Conservation (phyloP, 1,140 invertebrate genomes). For the Lasioglossum baleicum region DNA sequence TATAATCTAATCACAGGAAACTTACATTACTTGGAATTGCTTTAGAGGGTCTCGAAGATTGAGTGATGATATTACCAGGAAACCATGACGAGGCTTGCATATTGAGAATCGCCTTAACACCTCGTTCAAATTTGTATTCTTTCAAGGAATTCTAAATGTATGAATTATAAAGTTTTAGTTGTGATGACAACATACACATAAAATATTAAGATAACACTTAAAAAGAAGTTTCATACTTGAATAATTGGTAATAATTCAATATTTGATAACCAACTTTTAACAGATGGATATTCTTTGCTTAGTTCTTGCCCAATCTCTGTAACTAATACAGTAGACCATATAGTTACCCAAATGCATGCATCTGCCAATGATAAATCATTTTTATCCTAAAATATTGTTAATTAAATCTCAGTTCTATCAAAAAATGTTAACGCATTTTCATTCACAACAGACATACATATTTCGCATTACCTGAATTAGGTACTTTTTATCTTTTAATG, state of each 20-base stretch:
- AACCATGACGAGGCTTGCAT: constrained; percentile 73
- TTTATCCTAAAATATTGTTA: constrained; percentile 62
- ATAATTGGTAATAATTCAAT: constrained; percentile 79
- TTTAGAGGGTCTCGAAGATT: constrained; percentile 65
- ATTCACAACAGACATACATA: neutral
- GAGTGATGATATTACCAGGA: constrained; percentile 71
- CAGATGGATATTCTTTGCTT: constrained; percentile 74
- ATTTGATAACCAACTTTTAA: constrained; percentile 80
- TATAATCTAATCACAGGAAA: neutral
- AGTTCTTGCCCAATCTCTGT: constrained; percentile 75
- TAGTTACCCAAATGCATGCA: constrained; percentile 83
- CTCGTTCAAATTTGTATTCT: constrained; percentile 68
- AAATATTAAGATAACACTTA: neutral
- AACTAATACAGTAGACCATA: constrained; percentile 82
- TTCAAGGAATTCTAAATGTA: constrained; percentile 67
- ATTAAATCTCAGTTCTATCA: constrained; percentile 51
- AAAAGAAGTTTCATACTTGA: constrained; percentile 73
- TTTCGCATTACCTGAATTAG: constrained; percentile 72
- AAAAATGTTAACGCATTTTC: neutral
- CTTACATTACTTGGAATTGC: constrained; percentile 54
- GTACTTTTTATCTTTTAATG: constrained; percentile 72
- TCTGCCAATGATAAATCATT: constrained; percentile 81
- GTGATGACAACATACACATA: constrained; percentile 23
- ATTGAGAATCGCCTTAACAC: constrained; percentile 67
- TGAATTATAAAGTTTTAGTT: constrained; percentile 37